Evolutionary conservation across 2,888 invertebrate species (phyloP).

Genomic region (Parelbella ahira): DNA sequence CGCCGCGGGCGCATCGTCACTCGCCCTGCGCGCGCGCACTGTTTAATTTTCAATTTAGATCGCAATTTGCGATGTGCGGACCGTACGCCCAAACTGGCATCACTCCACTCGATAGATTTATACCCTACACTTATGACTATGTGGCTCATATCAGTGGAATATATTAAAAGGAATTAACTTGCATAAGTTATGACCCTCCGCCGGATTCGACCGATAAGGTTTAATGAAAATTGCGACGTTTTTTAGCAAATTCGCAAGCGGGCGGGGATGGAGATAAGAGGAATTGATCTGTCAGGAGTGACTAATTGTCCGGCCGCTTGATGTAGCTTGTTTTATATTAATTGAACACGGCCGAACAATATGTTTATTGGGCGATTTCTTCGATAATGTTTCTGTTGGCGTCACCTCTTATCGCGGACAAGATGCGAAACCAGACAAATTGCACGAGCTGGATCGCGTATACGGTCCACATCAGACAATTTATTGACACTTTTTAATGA

Average conservation of each 20-base stretch:
- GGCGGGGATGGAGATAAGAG: slow-evolving; percentile 51
- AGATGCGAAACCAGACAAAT: slow-evolving; percentile 21
- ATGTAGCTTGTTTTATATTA: slow-evolving; percentile 37
- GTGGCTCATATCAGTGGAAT: slow-evolving; percentile 48
- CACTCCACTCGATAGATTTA: slow-evolving; percentile 73
- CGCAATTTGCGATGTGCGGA: slow-evolving; percentile 77
- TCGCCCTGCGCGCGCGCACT: slow-evolving; percentile 45
- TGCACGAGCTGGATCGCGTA: slow-evolving; percentile 8
- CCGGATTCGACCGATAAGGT: slow-evolving; percentile 59
- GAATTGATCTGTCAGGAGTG: slow-evolving; percentile 57
- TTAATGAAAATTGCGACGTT: slow-evolving; percentile 69
- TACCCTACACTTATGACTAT: slow-evolving; percentile 49
- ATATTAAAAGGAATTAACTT: slow-evolving; percentile 75
- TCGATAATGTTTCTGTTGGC: slow-evolving; percentile 27
- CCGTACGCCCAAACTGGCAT: slow-evolving; percentile 73
- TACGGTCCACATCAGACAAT: slow-evolving; percentile 16
- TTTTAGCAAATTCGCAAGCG: slow-evolving; percentile 65
- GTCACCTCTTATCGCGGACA: slow-evolving; percentile 23
- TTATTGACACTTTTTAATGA: slow-evolving; percentile 18
- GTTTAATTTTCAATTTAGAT: slow-evolving; percentile 82
- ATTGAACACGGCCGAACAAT: slow-evolving; percentile 36
- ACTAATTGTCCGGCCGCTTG: slow-evolving; percentile 40
- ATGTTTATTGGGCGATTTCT: slow-evolving; percentile 31
- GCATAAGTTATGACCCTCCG: slow-evolving; percentile 61
- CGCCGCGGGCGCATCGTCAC: slow-evolving; percentile 37